Evolutionary conservation across 2,888 invertebrate genomes (phyloP).

Genomic region (Teleiodes luculella): DNA sequence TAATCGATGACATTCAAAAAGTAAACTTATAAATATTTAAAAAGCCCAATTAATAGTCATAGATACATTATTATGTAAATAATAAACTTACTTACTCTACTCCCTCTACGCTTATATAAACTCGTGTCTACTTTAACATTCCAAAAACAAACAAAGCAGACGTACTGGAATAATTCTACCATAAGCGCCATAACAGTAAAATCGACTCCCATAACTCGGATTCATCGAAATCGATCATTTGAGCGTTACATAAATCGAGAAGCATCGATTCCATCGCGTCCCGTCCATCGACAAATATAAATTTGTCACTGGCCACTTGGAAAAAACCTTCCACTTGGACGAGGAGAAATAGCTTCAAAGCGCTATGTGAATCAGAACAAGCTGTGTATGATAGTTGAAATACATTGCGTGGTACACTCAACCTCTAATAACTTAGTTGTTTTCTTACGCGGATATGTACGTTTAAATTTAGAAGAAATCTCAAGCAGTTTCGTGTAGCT

Average conservation of each 20-base stretch:
- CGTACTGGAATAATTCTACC: slow-evolving; percentile 41
- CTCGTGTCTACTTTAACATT: background rate
- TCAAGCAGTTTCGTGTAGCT: background rate
- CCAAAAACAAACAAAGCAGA: slow-evolving; percentile 24
- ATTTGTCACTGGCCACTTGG: slow-evolving; percentile 70
- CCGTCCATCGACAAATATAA: slow-evolving; percentile 73
- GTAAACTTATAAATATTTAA: too few relatives aligned
- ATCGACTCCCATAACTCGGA: slow-evolving; percentile 49
- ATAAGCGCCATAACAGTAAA: slow-evolving; percentile 49
- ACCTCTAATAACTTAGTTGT: background rate
- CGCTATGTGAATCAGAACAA: background rate
- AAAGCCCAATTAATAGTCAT: too few relatives aligned
- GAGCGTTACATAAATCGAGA: slow-evolving; percentile 67
- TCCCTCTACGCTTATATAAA: background rate
- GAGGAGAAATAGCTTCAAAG: slow-evolving; percentile 23
- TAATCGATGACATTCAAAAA: too few relatives aligned
- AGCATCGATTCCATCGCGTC: slow-evolving; percentile 72
- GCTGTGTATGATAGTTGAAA: background rate
- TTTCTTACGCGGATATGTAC: background rate
- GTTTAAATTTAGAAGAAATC: background rate
- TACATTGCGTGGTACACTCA: background rate
- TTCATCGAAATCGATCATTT: slow-evolving; percentile 70
- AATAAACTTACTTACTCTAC: background rate
- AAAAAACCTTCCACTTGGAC: slow-evolving; percentile 52
- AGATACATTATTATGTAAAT: background rate